Conservation (phyloP, 1,140 invertebrate genomes). For the Phymastichus coffea region DNA sequence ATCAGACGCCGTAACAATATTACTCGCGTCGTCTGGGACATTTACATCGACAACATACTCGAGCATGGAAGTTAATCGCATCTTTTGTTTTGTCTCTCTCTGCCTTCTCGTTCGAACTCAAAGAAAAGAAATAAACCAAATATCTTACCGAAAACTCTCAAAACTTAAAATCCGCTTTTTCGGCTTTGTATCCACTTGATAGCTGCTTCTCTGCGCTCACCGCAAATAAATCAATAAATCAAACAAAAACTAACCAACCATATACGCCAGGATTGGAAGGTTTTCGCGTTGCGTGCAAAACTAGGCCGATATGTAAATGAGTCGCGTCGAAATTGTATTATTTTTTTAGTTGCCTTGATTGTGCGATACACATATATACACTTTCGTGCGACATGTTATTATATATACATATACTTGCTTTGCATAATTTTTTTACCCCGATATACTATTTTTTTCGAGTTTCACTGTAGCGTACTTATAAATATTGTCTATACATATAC, state of each 20-base stretch:
- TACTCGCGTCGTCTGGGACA: neutral
- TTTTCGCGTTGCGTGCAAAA: too few relatives aligned
- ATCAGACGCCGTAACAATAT: too few relatives aligned
- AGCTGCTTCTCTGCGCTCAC: slow-evolving; percentile 19
- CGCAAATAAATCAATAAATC: neutral
- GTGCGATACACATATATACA: too few relatives aligned
- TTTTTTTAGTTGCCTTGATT: slow-evolving; percentile 40
- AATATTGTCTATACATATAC: slow-evolving; percentile 1
- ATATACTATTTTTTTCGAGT: too few relatives aligned
- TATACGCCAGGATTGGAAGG: too few relatives aligned
- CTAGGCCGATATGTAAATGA: too few relatives aligned
- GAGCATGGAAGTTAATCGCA: neutral
- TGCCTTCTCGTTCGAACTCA: too few relatives aligned
- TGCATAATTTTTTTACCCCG: slow-evolving; percentile 37
- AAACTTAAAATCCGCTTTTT: neutral
- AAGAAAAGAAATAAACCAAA: too few relatives aligned
- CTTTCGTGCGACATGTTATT: too few relatives aligned
- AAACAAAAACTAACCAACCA: neutral
- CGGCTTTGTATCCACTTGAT: slow-evolving; percentile 12
- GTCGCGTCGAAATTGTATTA: slow-evolving; percentile 12
- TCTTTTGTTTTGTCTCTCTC: neutral
- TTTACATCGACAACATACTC: too few relatives aligned
- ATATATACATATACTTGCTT: slow-evolving; percentile 41
- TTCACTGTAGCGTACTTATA: slow-evolving; percentile 41
- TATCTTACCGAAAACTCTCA: too few relatives aligned